These are phyloP conservation scores for Poeciliopsis occidentalis DNA, from an alignment of 2,113 vertebrate species.

Conservation along the genomic window DNA sequence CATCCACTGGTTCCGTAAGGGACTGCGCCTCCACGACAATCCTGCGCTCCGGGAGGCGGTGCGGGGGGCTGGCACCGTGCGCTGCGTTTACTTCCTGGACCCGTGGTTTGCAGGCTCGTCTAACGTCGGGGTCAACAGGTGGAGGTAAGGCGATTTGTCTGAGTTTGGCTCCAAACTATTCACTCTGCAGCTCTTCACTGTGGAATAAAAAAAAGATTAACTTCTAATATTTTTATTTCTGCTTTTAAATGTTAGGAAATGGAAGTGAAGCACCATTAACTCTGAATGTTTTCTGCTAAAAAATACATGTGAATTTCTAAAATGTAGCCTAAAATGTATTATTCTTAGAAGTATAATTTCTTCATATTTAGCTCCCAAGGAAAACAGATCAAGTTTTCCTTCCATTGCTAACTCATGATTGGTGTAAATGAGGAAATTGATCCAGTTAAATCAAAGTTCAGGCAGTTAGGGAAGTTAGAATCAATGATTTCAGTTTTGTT, in stretches of 20 bases:
- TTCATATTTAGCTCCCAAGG: not conserved
- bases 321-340: not conserved
- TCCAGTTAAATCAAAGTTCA: too few relatives aligned
- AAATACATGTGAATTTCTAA: not conserved
- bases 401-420: too few relatives aligned
- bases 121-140: constrained; percentile 82
- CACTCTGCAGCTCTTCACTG: not conserved
- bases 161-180: not conserved
- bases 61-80: constrained; percentile 74
- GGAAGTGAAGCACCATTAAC: too few relatives aligned
- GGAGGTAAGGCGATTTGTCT: constrained; percentile 69
- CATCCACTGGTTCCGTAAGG: constrained; percentile 86
- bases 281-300: not conserved
- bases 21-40: constrained; percentile 83
- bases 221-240: not conserved
- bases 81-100: constrained; percentile 83
- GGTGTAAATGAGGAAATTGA: too few relatives aligned
- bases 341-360: not conserved
- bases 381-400: not conserved
- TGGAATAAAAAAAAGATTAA: not conserved
- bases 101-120: constrained; percentile 84
- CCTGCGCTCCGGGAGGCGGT: constrained; percentile 78
- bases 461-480: too few relatives aligned
- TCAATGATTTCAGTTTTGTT: too few relatives aligned
- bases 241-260: not conserved